Base-by-base conservation (phyloP, 2,888 invertebrate genomes). In the Drosophila ezoana region DNA sequence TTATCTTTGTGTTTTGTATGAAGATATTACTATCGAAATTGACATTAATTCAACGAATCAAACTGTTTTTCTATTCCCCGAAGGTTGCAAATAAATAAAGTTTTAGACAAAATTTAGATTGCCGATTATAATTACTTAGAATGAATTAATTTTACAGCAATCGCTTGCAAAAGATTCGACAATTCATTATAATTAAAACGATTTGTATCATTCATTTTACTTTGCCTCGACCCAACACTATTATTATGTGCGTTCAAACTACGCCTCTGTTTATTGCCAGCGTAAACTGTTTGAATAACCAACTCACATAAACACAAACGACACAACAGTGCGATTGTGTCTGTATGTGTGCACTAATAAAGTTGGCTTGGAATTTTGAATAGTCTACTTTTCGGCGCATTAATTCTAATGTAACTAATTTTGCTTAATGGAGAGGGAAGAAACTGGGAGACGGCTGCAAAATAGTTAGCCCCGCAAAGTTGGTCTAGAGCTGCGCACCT, bases 351-450 rank as follows among this genome's bases (percentile, higher is more conserved):
- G 64, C 76, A 63, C 76, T 89, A 85, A 76, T 82, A 82, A 85
- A 82, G 68, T 72, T 56, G 44, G 48, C 72, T 83, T 79, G 72
- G 72, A 81, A 87, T 87, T 84, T 81, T 73, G 59, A 72, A 87
- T 83, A 72, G 89, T 63, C 73, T 74, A 72, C 87, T 88, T 86
- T 86, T 86, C 84, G 84, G 89, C 60, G 83, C 78, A 89, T 88
- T 89, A 75, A 71, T 71, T 88, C 82, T 89, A 72, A 88, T 88
- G 69, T 71, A 23, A 57, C 62, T 63, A 52, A 41, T 66, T 65
- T 54, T 43, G 58, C 44, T 18, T 37, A n/a, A n/a, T 28, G 13
- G 13, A 40, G 4, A 16, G 9, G 28, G 13, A 2, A 44, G 5
- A 49, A 28, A 16, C 10, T 4, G 8, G 10, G 1, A 20, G 9